Conservation (phyloP, 2,888 invertebrate genomes). For the Tubulanus polymorphus region DNA sequence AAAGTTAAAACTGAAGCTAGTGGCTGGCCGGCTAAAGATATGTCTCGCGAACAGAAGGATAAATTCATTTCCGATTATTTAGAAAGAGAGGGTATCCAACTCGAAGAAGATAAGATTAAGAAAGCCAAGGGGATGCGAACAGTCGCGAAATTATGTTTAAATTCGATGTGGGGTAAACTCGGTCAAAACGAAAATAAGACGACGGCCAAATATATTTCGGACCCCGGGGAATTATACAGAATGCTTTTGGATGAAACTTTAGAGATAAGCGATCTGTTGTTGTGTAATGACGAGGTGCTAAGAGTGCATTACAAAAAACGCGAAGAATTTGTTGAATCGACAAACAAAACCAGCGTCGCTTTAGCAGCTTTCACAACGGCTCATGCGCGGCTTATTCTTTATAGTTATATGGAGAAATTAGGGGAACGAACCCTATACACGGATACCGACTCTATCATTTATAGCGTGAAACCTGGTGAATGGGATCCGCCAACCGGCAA, state of each 20-base stretch:
- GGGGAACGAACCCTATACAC: background rate
- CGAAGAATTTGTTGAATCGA: background rate
- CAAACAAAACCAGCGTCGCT: background rate
- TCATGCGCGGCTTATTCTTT: background rate
- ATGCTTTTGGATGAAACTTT: background rate
- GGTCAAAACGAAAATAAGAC: background rate
- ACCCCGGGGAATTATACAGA: background rate
- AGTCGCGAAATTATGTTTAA: background rate
- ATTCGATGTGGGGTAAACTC: background rate
- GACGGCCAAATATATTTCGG: background rate
- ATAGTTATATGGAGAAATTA: background rate
- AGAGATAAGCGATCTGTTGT: background rate
- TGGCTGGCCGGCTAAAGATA: slow-evolving; percentile 26
- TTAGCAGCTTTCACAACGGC: background rate
- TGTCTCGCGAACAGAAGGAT: slow-evolving; percentile 21
- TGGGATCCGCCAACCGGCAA: slow-evolving; percentile 29
- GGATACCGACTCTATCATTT: background rate
- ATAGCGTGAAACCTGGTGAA: background rate
- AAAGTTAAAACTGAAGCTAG: slow-evolving; percentile 31
- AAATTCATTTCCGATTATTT: slow-evolving; percentile 23
- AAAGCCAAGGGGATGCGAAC: background rate
- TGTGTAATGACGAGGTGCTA: background rate
- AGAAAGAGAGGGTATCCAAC: slow-evolving; percentile 15
- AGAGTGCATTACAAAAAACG: background rate
- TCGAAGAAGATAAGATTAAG: background rate